phyloP scores from a whole-genome alignment of 2,113 vertebrate species.

The Aplodontia rufa region DNA sequence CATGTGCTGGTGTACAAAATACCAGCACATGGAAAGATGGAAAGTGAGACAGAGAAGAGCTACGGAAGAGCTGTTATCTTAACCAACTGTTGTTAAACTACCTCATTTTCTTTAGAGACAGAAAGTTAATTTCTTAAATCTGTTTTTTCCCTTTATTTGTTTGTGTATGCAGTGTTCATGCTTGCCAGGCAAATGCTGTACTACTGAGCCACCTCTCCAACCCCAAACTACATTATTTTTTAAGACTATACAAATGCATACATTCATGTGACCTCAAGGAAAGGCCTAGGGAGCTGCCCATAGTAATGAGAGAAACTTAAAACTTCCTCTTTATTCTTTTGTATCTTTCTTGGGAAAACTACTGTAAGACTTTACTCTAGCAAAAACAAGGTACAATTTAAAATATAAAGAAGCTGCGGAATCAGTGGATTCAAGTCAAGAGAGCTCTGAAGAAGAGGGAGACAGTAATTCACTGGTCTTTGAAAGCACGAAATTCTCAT shows the following conservation, averaged over 20 bases:
- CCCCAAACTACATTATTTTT: background rate
- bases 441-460: background rate
- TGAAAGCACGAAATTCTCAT: background rate
- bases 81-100: background rate
- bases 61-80: background rate
- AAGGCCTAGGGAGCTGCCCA: background rate
- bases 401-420: background rate
- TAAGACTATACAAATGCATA: background rate
- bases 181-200: too few species aligned
- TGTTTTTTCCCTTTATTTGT: too few species aligned
- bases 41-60: background rate
- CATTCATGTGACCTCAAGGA: background rate
- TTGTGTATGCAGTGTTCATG: too few species aligned
- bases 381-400: background rate
- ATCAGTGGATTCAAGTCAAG: background rate
- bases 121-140: too few species aligned
- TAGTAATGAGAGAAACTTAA: too few species aligned
- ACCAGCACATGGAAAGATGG: too few species aligned
- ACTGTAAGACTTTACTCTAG: background rate
- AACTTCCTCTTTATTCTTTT: background rate
- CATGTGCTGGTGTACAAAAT: rapidly evolving
- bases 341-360: background rate
- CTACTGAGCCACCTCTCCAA: too few species aligned
- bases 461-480: background rate
- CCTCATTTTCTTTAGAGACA: too few species aligned